Evolutionary conservation across 1,140 invertebrate genomes (phyloP), one percentile per base, ranked within the genome.

Genomic region (Camponotus vicinus): DNA sequence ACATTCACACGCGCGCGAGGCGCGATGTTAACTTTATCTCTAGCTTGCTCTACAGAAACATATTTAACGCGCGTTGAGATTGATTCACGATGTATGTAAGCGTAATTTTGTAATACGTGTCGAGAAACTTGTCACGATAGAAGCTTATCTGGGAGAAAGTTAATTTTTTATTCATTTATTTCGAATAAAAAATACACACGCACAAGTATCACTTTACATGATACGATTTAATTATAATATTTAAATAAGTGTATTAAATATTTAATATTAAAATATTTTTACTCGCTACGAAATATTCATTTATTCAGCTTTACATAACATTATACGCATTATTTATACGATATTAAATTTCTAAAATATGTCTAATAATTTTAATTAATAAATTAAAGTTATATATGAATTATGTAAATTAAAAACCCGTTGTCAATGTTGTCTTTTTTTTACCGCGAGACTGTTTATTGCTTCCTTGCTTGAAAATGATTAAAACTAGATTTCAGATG

Each of bases 361-460:
- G 7, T 59, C 4, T 42, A 61, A 76, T 73, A 75, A 86, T 90
- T 92, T 88, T 80, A 52, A 52, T 70, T 91, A 90, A 92, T 92
- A 93, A 27, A 27, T 27, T 27, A 27, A 27, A 27, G 27, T 27
- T 27, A 27, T 27, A 27, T 27, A 21, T 21, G 21, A 21, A 21
- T 21, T 21, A 21, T 21, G 21, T 21, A 21, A 21, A 21, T 21
- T 21, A 21, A 21, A 21, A 21, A 21, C 21, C 21, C 91, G 90
- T 93, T 93, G 91, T 91, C 92, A 88, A 80, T 57, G 89, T 91
- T 87, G 88, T 86, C 21, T n/a, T 83, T 90, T 90, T 92, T 93
- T 92, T 92, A 92, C 87, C 88, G 85, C 87, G 85, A 59, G 59
- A 27, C 4, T n/a, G 18, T 76, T 27, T 76, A 34, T 69, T 69